Evolutionary conservation across 2,888 invertebrate genomes (phyloP), one percentile per base, ranked within the genome.

Genomic region (Agriopis leucophaearia): DNA sequence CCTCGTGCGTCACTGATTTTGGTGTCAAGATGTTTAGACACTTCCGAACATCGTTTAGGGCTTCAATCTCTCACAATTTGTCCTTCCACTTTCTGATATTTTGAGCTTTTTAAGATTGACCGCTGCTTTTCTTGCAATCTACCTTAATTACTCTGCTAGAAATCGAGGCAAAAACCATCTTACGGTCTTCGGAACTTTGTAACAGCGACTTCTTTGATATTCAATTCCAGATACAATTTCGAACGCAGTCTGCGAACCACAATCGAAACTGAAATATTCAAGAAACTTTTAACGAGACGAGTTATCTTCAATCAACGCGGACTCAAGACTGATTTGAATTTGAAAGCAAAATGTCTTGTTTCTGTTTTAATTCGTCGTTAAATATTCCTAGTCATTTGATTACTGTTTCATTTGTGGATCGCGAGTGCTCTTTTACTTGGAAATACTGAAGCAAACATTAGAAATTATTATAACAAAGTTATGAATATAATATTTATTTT

Each of bases 301-400:
- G 68, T 64, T 59, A 70, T 66, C 64, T 67, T 65, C 66, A 71
- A 71, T 72, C 73, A 72, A 74, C 70, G 66, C 66, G 58, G 66
- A 67, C 64, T 68, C 57, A 67, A 67, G 71, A 71, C 70, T 71
- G 70, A 74, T 76, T 76, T 77, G 71, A 73, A 74, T 74, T 71
- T 64, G 63, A 71, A 71, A 75, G 67, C 64, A 48, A 56, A 66
- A 64, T 50, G 69, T 66, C 70, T 64, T 66, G 70, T 64, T 67
- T 71, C 66, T 65, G 64, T 66, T 70, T 63, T 70, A 75, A 72
- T 62, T 69, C 52, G 48, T 54, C 68, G 58, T 73, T 69, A 69
- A 71, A 72, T 74, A 73, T 71, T 73, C 71, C 48, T 47, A 68
- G 69, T 70, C 63, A 69, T 72, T 72, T 62, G 71, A 72, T 71